Evolutionary conservation across 1,140 invertebrate species (phyloP), one percentile per base, ranked within the genome.

Genomic region (Cyclina sinensis): DNA sequence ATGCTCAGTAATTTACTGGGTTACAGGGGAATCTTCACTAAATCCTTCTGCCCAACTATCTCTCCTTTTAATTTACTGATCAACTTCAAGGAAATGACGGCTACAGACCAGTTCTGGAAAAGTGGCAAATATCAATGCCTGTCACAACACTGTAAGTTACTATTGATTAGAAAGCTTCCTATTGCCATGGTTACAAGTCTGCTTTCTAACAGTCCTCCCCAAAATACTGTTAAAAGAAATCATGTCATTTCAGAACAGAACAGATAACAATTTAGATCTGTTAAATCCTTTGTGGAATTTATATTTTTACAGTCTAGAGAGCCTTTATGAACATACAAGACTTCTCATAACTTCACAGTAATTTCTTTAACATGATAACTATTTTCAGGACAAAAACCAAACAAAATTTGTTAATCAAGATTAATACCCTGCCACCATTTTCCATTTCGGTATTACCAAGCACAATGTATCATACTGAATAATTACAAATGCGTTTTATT

Each of bases 111-210:
- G 57, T 24, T 62, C 21, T 14, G 39, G 70, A 48, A 39, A 74
- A 43, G 70, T 74, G 74, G 82, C 62, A 73, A 84, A 84, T 74
- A 84, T 84, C 82, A 84, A 48, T 70, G 59, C 65, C 57, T 84
- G 39, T 73, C 65, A 84, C 62, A 84, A 73, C 46, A 51, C 74
- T 78, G 68, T 65, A 84, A 84, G 82, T 84, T 32, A 37, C 62
- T 84, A 84, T 84, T 84, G 82, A 84, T 84, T 84, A 24, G 16
- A 54, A 73, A 12, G 62, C 68, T 57, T 73, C 43, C 62, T 46
- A 74, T 84, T 74, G 18, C 68, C 68, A 84, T 84, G 82, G 82
- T 73, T 48, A 84, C 82, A 48, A 43, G 30, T 14, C 48, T 24
- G 51, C 37, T 51, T 78, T 46, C 46, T 37, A 16, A 21, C 4